phyloP scores from a whole-genome alignment of 1,140 invertebrate genomes.

The Drosophila santomea region DNA sequence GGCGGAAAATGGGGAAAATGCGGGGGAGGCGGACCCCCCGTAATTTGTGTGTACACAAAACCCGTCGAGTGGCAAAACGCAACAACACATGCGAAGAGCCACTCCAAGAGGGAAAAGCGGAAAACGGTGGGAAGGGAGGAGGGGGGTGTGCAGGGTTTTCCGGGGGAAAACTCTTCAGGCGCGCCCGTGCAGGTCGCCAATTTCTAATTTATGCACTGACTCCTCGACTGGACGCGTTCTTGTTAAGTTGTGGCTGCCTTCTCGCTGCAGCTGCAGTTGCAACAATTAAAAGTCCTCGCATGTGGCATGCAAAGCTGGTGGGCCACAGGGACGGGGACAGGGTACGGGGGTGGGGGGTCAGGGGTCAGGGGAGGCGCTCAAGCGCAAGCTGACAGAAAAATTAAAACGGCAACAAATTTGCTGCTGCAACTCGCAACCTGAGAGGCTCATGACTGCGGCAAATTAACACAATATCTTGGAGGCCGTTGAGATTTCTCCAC shows the following conservation, averaged over 20 bases:
- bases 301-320: conserved; percentile 46
- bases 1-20: conserved; percentile 10
- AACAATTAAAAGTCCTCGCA: conserved; percentile 76
- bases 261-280: conserved; percentile 42
- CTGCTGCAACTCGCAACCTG: conserved; percentile 41
- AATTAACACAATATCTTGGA: conserved; percentile 77
- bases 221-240: conserved; percentile 68
- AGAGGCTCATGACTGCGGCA: conserved; percentile 73
- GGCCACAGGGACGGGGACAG: not conserved
- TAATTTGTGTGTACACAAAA: conserved; percentile 76
- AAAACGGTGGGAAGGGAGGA: not conserved
- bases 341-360: not conserved
- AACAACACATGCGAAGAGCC: conserved; percentile 35
- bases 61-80: conserved; percentile 53
- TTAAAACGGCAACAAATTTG: conserved; percentile 80
- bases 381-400: conserved; percentile 74
- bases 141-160: not conserved
- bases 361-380: conserved; percentile 37
- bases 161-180: conserved; percentile 19
- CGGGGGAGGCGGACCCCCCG: not conserved
- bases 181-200: conserved; percentile 51
- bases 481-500: conserved; percentile 21
- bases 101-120: not conserved
- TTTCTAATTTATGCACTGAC: conserved; percentile 76
- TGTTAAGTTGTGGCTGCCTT: conserved; percentile 47